These are phyloP conservation scores for Teinopalpus imperialis DNA, from an alignment of 2,888 invertebrate genomes.

Conservation along the genomic window DNA sequence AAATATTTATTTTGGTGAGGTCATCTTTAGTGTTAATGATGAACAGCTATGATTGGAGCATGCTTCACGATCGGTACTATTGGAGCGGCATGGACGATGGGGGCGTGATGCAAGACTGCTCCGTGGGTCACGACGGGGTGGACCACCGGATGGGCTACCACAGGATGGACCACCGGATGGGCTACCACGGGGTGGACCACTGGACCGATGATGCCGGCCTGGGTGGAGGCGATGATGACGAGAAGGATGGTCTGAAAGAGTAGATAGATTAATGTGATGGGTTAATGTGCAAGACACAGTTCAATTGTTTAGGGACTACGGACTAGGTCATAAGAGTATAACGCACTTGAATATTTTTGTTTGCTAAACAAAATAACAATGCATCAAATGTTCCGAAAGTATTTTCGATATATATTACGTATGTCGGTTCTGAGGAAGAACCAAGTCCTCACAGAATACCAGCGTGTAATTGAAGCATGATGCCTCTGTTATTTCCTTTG, in stretches of 20 bases:
- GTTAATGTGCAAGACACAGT: too few species aligned
- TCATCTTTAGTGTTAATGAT: slow-evolving; percentile 45
- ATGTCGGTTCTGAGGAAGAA: too few species aligned
- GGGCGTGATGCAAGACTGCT: slow-evolving; percentile 14
- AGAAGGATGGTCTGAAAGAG: slow-evolving; percentile 65
- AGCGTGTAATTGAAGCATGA: too few species aligned
- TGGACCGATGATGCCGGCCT: slow-evolving; percentile 63
- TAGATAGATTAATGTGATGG: too few species aligned
- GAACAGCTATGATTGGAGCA: slow-evolving; percentile 58
- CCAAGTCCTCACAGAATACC: too few species aligned
- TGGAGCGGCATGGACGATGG: slow-evolving; percentile 46
- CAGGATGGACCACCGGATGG: slow-evolving; percentile 52
- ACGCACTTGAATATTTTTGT: too few species aligned
- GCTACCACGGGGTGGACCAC: slow-evolving; percentile 47
- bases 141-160: slow-evolving; percentile 38
- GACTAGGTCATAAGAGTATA: too few species aligned
- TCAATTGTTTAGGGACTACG: too few species aligned
- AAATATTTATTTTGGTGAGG: slow-evolving; percentile 19
- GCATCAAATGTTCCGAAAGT: too few species aligned
- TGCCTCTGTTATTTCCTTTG: too few species aligned
- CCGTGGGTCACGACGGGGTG: slow-evolving; percentile 45
- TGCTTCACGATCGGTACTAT: slow-evolving; percentile 55
- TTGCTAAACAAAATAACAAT: too few species aligned
- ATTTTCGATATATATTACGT: too few species aligned
- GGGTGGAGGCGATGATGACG: slow-evolving; percentile 62